Evolutionary conservation across 2,113 vertebrate species (phyloP), one percentile per base, ranked within the genome.

Genomic region (Cheirogaleus medius): DNA sequence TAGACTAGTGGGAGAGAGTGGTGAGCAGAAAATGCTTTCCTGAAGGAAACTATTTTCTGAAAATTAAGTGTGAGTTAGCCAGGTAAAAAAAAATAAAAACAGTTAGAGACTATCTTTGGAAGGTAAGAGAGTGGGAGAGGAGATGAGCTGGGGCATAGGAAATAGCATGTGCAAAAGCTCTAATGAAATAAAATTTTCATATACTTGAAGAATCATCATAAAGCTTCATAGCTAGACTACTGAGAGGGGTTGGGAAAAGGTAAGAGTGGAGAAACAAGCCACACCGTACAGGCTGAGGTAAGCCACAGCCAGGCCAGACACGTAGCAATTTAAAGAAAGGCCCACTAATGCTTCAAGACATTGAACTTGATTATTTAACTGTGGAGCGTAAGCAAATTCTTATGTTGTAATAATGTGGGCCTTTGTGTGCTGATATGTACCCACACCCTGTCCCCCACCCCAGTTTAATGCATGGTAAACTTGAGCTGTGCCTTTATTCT

Each of bases 301-400:
- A 63, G 11, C 47, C 58, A 52, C 42, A 20, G 13, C 42, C 10
- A 71, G 34, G 18, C 6, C 20, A 44, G 52, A 54, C 6, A 32
- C 23, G 64, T 2, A 63, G 37, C 29, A 39, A 32, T 73, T 78
- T 86, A 20, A 54, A 66, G 39, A 56, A 37, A 56, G 7, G 13
- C 9, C 25, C 25, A 20, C 15, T 60, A 64, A 56, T 73, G 13
- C 42, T 54, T 12, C 17, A 32, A 27, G n/a, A 89, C 42, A 52
- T 69, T 23, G 42, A 76, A 82, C 25, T 74, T 83, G 37, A 29
- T 93, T 66, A 39, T 74, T 81, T 68, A 68, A n/a, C 21, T 82
- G 13, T 42, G 34, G 11, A 80, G 14, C 76, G 5, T 69, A 60
- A 63, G 13, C 54, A 68, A 60, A 37, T 21, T 56, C 25, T 29